These are phyloP conservation scores for Bostrychus sinensis DNA, from an alignment of 2,113 vertebrate species.

Conservation along the genomic window DNA sequence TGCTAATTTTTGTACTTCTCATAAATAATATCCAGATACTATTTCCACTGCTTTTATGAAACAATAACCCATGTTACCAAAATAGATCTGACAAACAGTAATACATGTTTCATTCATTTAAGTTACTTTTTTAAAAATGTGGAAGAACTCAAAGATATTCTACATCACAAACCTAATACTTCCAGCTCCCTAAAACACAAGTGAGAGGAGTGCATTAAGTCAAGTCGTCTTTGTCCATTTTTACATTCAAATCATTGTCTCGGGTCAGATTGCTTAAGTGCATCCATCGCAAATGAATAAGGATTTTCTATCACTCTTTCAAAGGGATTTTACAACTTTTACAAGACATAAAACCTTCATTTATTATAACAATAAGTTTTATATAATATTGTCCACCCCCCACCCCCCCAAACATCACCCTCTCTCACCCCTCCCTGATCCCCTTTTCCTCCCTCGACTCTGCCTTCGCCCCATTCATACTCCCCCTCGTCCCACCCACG, in stretches of 20 bases:
- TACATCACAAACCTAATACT: conserved; percentile 72
- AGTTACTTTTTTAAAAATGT: conserved; percentile 81
- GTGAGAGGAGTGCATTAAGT: conserved; percentile 72
- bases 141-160: conserved; percentile 81
- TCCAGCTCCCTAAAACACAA: conserved; percentile 75
- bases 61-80: conserved; percentile 87
- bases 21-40: conserved; percentile 88
- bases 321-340: conserved; percentile 63
- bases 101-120: conserved; percentile 76
- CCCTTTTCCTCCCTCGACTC: too few species aligned
- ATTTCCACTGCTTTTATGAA: conserved; percentile 82
- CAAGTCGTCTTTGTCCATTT: conserved; percentile 56
- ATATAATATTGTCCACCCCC: conserved; percentile 71
- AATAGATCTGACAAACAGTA: conserved; percentile 85
- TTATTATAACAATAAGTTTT: conserved; percentile 70
- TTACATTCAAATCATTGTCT: conserved; percentile 82
- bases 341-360: too few species aligned
- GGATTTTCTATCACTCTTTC: conserved; percentile 78
- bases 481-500: conserved; percentile 18
- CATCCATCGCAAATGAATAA: conserved; percentile 75
- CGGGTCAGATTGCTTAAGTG: conserved; percentile 79
- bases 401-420: too few species aligned
- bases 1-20: conserved; percentile 76
- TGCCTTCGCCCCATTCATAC: too few species aligned
- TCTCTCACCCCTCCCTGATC: too few species aligned